Conservation (phyloP, 2,113 vertebrate species). For the Pogona vitticeps region DNA sequence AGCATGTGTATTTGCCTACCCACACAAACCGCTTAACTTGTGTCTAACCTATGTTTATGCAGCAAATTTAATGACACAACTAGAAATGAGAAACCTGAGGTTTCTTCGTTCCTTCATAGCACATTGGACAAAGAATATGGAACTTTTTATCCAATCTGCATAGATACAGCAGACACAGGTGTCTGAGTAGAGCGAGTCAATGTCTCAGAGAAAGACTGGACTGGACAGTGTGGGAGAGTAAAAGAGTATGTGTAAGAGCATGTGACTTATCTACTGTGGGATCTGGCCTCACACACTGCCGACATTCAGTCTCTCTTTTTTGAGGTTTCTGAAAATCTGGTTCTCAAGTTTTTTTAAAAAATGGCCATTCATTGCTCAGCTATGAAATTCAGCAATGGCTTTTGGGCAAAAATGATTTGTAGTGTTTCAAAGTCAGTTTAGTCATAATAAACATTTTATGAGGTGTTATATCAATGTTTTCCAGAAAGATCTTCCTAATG, state of each 20-base stretch:
- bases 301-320: background rate
- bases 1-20: constrained; percentile 95
- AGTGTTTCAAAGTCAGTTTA: background rate
- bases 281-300: background rate
- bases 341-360: background rate
- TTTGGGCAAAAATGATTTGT: background rate
- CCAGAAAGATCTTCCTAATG: background rate
- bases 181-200: no score
- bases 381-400: background rate
- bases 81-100: no score
- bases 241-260: background rate
- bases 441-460: background rate
- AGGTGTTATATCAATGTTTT: background rate
- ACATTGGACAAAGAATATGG: no score
- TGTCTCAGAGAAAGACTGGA: no score
- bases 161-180: no score
- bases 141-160: no score
- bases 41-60: no score
- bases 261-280: background rate
- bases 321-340: background rate
- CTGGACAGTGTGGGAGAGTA: no score
- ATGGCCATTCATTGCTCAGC: background rate
- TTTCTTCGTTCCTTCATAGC: no score
- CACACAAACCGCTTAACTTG: constrained; percentile 94
- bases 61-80: no score